Evolutionary conservation across 2,888 invertebrate genomes (phyloP).

Genomic region (Zootermopsis nevadensis): DNA sequence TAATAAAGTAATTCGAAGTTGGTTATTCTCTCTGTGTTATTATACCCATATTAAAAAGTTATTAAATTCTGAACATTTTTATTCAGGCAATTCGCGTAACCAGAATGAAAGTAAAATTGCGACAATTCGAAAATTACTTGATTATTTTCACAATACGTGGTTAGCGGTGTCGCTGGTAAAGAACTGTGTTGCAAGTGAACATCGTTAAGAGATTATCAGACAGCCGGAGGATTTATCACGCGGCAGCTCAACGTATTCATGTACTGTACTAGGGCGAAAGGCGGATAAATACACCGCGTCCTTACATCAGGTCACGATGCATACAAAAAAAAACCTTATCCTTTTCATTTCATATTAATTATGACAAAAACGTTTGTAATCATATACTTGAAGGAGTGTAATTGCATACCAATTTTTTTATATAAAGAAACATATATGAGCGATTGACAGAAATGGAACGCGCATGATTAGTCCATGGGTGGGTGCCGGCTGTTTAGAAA

Average conservation of each 20-base stretch:
- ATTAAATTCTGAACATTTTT: too few species aligned
- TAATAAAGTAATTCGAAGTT: too few species aligned
- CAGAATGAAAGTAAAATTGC: too few species aligned
- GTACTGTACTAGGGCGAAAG: conserved; percentile 5
- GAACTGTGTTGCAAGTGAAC: background rate
- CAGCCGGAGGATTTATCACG: background rate
- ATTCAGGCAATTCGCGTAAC: too few species aligned
- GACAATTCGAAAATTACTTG: too few species aligned
- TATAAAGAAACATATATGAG: background rate
- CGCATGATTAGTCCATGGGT: conserved; percentile 18
- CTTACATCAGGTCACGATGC: conserved; percentile 33
- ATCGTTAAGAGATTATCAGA: background rate
- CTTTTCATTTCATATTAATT: conserved; percentile 37
- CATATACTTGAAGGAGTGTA: conserved; percentile 12
- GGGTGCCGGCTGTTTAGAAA: background rate
- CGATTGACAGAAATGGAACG: conserved; percentile 41
- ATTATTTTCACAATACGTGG: background rate
- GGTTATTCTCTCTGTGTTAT: too few species aligned
- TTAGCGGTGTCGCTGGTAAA: too few species aligned
- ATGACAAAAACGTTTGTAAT: conserved; percentile 32
- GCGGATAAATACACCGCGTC: conserved; percentile 38
- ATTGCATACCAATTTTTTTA: background rate
- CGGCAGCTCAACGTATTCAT: conserved; percentile 22
- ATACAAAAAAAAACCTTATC: conserved; percentile 9
- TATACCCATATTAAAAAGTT: too few species aligned